Evolutionary conservation across 2,888 invertebrate genomes (phyloP).

Genomic region (Lithodes maja): DNA sequence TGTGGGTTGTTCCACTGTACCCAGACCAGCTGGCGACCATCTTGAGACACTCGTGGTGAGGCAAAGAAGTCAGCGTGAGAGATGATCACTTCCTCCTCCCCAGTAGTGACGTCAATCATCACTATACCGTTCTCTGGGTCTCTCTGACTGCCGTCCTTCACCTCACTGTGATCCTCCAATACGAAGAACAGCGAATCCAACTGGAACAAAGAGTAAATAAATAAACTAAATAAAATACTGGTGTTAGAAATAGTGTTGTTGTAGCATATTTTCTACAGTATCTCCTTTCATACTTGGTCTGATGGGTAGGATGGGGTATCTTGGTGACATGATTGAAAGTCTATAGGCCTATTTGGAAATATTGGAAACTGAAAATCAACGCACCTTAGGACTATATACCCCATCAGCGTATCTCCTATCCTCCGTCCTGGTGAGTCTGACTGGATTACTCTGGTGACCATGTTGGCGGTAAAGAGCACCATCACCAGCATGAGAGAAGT

Average conservation of each 20-base stretch:
- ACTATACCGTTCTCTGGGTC: conserved; percentile 46
- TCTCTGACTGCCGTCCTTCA: neutral
- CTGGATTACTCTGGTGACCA: conserved; percentile 11
- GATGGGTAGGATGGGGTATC: neutral
- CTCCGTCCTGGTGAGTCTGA: conserved; percentile 34
- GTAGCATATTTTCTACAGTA: too few relatives aligned
- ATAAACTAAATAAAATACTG: too few relatives aligned
- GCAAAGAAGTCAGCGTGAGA: conserved; percentile 62
- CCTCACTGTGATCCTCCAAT: conserved; percentile 50
- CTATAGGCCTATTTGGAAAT: neutral
- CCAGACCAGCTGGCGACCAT: conserved; percentile 61
- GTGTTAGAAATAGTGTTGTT: too few relatives aligned
- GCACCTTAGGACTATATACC: conserved; percentile 52
- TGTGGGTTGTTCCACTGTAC: conserved; percentile 68
- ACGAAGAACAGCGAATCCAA: conserved; percentile 46
- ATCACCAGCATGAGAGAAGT: conserved; percentile 52
- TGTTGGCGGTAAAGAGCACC: conserved; percentile 50
- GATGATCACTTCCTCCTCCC: conserved; percentile 37
- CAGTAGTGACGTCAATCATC: conserved; percentile 43
- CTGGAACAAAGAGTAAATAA: conserved; percentile 21
- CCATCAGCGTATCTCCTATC: conserved; percentile 62
- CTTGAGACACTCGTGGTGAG: conserved; percentile 58
- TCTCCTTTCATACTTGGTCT: too few relatives aligned
- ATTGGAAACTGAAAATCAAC: neutral
- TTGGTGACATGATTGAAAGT: neutral